A percentile compares a stretch with the other conserved stretches of the same genome.
Conservation (phyloP, 1,140 invertebrate species). For the Andrena cerasifolii region DNA sequence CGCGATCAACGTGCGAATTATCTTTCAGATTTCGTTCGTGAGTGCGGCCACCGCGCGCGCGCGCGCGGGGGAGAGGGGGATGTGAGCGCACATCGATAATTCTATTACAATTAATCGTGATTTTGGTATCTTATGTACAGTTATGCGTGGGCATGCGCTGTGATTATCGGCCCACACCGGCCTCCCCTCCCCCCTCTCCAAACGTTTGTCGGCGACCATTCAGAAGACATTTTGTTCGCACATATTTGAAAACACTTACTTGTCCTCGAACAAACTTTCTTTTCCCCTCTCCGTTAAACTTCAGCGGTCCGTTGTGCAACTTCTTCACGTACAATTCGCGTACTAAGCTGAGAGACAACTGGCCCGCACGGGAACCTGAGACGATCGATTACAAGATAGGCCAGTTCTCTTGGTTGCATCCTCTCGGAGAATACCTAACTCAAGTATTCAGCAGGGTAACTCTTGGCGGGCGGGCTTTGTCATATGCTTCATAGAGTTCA, state of each 20-base stretch:
- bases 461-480: conserved; percentile 79
- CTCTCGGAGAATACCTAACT: conserved; percentile 58
- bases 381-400: conserved; percentile 67
- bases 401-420: conserved; percentile 59
- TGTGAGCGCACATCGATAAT: conserved; percentile 71
- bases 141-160: conserved; percentile 57
- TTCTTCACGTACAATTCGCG: conserved; percentile 44
- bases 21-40: conserved; percentile 17
- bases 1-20: conserved; percentile 27
- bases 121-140: conserved; percentile 76
- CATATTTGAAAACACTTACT: conserved; percentile 47
- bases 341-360: conserved; percentile 64
- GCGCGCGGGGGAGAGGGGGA: no score
- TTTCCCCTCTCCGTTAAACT: conserved; percentile 2
- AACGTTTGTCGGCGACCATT: conserved; percentile 72
- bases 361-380: conserved; percentile 66
- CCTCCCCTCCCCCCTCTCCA: no score
- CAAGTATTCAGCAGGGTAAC: conserved; percentile 79
- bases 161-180: conserved; percentile 66
- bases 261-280: conserved; percentile 33
- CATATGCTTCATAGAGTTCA: conserved; percentile 80
- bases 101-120: conserved; percentile 77
- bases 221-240: conserved; percentile 69
- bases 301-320: conserved; percentile 44
- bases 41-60: no score